These are phyloP conservation scores for Tachina lurida DNA, from an alignment of 2,888 invertebrate genomes.

Conservation along the genomic window DNA sequence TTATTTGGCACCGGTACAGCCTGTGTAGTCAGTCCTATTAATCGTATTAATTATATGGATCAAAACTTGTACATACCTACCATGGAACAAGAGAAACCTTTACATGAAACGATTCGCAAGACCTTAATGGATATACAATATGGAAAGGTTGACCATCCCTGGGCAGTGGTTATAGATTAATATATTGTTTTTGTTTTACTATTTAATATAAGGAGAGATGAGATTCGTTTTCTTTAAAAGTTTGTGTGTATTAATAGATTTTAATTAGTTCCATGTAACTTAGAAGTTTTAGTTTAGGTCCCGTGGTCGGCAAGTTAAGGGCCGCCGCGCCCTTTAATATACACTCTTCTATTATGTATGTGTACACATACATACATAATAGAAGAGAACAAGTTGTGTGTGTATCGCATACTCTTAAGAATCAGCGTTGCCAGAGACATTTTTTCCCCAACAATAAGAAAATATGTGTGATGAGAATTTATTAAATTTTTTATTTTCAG, in stretches of 20 bases:
- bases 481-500: no score
- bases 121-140: conserved; percentile 95
- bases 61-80: conserved; percentile 88
- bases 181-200: background rate
- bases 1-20: conserved; percentile 99
- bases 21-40: conserved; percentile 95
- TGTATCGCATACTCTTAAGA: no score
- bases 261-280: conserved; percentile 68
- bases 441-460: no score
- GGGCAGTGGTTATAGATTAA: conserved; percentile 87
- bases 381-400: no score
- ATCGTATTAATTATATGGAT: conserved; percentile 91
- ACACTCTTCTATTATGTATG: no score
- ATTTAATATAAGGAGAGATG: conserved; percentile 46
- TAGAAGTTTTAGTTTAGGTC: conserved; percentile 41
- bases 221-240: conserved; percentile 49
- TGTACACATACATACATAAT: no score
- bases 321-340: no score
- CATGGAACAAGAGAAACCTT: conserved; percentile 87
- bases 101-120: conserved; percentile 89
- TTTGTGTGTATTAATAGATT: conserved; percentile 79
- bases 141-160: conserved; percentile 92
- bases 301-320: no score
- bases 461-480: no score
- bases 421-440: no score